Evolutionary conservation across 2,113 vertebrate species (phyloP), one percentile per base, ranked within the genome.

Genomic region (Oophaga pumilio): DNA sequence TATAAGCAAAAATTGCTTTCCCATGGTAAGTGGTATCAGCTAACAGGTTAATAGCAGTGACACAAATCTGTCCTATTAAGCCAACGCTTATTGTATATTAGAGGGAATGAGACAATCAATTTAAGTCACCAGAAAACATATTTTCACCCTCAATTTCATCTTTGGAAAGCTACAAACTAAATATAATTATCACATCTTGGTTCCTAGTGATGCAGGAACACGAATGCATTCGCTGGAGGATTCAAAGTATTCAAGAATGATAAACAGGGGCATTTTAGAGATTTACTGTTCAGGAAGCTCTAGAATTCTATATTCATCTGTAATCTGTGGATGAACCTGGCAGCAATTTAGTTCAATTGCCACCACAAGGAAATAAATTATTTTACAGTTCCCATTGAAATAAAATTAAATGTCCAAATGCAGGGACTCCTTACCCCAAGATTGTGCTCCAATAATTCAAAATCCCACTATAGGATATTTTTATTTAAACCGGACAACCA

Each of bases 1-100:
- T 78, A 90, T 89, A 91, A 93, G 94, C 94, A 93, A 88, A 93
- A 94, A 92, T 86, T 76, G 90, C 89, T 90, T 91, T 91, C 92
- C 93, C 84, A 68, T 56, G 80, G 88, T 79, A 92, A 91, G 93
- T 93, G 93, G 93, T 88, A 81, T 89, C 85, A 52, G 88, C 90
- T 90, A 93, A 92, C 92, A 94, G 93, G 73, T 89, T 6, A 22
- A 62, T 86, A 76, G 71, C 80, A 89, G 92, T 62, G 81, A 7
- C 89, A 84, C 76, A 79, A 87, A 90, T 89, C 86, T 90, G 74
- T 0, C 84, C 73, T 59, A 91, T 89, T 84, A n/a, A 76, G 91
- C 62, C 83, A 73, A 85, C 33, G 89, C 89, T 52, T 59, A 90
- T 91, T 91, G 71, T 60, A 82, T 26, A 18, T 82, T 56, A 74